Percentiles rank a stretch among this genome's conserved stretches.
Evolutionary conservation across 2,113 vertebrate species (phyloP).

Genomic region (Cololabis saira): DNA sequence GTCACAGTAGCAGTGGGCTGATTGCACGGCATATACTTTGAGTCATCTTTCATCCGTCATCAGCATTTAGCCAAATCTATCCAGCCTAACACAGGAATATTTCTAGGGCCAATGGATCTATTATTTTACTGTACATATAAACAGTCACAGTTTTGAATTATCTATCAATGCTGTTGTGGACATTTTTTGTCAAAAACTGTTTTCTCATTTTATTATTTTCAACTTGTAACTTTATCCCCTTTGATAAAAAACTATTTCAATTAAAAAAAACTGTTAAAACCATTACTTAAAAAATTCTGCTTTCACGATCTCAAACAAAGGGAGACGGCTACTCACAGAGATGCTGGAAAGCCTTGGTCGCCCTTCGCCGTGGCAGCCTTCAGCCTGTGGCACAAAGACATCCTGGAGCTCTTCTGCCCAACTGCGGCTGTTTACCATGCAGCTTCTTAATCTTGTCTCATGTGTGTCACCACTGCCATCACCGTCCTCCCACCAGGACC

Average conservation of each 20-base stretch:
- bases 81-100: background rate
- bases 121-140: background rate
- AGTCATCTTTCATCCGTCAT: conserved; percentile 36
- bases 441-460: conserved; percentile 20
- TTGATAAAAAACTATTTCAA: too few relatives aligned
- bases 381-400: conserved; percentile 46
- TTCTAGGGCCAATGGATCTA: background rate
- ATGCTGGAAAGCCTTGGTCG: conserved; percentile 59
- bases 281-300: too few relatives aligned
- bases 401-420: conserved; percentile 71
- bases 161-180: too few relatives aligned
- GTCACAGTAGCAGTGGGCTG: conserved; percentile 40
- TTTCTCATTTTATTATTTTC: too few relatives aligned
- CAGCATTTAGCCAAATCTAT: conserved; percentile 14
- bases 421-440: conserved; percentile 65
- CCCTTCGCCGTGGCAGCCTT: conserved; percentile 34
- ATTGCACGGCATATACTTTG: conserved; percentile 22
- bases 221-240: too few relatives aligned
- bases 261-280: too few relatives aligned
- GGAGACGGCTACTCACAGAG: conserved; percentile 55
- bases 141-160: too few relatives aligned
- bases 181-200: too few relatives aligned
- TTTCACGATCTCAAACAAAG: background rate
- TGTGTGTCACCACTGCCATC: conserved; percentile 9
- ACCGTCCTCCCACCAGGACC: conserved; percentile 62